These are phyloP conservation scores for Calypte anna DNA, from an alignment of 2,113 vertebrate species.

Conservation along the genomic window DNA sequence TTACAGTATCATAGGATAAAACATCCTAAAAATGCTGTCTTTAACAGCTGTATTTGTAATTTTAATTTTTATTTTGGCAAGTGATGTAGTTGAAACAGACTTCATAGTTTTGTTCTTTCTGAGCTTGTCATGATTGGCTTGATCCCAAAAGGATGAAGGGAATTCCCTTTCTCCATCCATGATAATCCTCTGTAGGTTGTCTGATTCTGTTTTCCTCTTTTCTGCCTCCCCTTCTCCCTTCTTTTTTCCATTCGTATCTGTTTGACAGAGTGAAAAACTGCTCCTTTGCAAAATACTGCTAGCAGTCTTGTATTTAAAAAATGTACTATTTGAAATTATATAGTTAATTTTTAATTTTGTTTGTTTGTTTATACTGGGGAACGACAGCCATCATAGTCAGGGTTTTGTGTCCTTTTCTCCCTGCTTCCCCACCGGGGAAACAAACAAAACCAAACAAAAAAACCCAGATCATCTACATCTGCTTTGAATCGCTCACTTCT, in stretches of 20 bases:
- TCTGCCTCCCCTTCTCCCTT: accelerated
- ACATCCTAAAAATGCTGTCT: not conserved
- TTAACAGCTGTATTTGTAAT: not conserved
- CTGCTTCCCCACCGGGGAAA: not conserved
- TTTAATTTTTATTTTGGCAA: constrained; percentile 6
- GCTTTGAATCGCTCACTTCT: constrained; percentile 52
- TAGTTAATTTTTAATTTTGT: not conserved
- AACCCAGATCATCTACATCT: constrained; percentile 27
- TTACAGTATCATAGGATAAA: not conserved
- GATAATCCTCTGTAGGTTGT: constrained; percentile 1
- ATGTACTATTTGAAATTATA: not conserved
- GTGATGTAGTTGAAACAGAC: not conserved
- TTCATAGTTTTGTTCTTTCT: not conserved
- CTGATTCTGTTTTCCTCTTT: not conserved
- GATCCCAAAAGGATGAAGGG: constrained; percentile 1
- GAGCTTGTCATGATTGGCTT: not conserved
- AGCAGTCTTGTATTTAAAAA: not conserved
- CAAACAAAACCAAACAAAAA: not conserved
- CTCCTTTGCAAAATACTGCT: not conserved
- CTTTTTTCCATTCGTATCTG: not conserved
- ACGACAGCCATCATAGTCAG: not conserved
- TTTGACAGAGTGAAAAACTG: not conserved
- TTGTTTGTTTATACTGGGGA: not conserved
- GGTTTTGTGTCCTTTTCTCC: not conserved
- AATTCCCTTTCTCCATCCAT: not conserved